Percentiles rank a stretch among this genome's conserved stretches.
Conservation (phyloP, 2,113 vertebrate genomes). For the Toxotes chatareus region DNA sequence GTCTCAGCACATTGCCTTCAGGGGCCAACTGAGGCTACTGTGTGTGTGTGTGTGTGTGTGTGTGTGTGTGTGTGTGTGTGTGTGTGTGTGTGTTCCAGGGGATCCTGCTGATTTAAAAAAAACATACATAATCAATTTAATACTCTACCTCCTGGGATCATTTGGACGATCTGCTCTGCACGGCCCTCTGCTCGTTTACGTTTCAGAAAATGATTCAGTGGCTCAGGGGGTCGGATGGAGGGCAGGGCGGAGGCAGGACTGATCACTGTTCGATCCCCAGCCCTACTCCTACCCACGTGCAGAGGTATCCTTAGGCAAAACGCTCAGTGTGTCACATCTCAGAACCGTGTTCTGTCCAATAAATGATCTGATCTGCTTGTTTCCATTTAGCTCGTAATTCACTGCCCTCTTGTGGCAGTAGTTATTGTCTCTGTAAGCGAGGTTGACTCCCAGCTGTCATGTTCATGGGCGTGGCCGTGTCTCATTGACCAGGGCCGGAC, state of each 20-base stretch:
- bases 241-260: background rate
- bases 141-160: slow-evolving; percentile 25
- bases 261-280: background rate
- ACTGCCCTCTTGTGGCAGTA: too few species aligned
- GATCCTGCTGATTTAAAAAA: slow-evolving; percentile 24
- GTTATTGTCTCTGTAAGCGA: too few species aligned
- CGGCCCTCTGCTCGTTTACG: background rate
- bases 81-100: background rate
- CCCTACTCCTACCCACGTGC: background rate
- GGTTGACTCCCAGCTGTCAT: too few species aligned
- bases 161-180: background rate
- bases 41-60: slow-evolving; percentile 39
- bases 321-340: background rate
- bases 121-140: slow-evolving; percentile 48
- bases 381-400: too few species aligned
- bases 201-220: slow-evolving; percentile 16
- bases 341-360: too few species aligned
- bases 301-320: background rate
- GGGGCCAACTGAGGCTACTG: slow-evolving; percentile 15
- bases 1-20: slow-evolving; percentile 38
- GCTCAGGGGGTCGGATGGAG: background rate
- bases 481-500: too few species aligned
- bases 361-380: too few species aligned
- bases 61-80: slow-evolving; percentile 14
- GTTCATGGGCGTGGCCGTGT: too few species aligned